Conservation (phyloP, 2,888 invertebrate genomes). For the Eupithecia inturbata region DNA sequence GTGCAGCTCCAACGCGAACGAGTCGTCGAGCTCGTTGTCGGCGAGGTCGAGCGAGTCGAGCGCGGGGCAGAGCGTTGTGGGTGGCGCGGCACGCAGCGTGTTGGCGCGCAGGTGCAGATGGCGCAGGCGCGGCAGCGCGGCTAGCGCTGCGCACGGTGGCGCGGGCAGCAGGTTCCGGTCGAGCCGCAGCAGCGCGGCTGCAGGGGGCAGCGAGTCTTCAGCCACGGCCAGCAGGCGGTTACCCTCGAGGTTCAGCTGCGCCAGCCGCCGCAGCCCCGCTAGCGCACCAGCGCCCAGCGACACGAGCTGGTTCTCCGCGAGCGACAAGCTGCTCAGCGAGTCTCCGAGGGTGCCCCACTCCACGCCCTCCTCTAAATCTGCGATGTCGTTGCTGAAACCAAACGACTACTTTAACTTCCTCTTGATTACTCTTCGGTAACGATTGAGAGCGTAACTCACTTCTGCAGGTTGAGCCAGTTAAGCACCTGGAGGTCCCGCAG, state of each 20-base stretch:
- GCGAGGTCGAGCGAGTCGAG: conserved; percentile 92
- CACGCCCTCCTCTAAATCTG: conserved; percentile 52
- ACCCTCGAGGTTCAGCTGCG: conserved; percentile 86
- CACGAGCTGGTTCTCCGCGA: conserved; percentile 90
- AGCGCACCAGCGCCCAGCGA: conserved; percentile 77
- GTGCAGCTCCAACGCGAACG: conserved; percentile 86
- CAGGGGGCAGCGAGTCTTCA: conserved; percentile 83
- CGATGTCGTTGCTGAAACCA: conserved; percentile 87
- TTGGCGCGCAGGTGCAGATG: conserved; percentile 86
- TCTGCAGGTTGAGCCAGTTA: conserved; percentile 91
- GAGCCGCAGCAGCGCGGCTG: conserved; percentile 86
- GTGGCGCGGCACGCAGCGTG: conserved; percentile 53
- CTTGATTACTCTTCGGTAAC: neutral
- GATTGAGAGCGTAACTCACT: conserved; percentile 76
- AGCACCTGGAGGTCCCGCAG: conserved; percentile 86
- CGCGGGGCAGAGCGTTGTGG: conserved; percentile 78
- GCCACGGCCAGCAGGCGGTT: conserved; percentile 85
- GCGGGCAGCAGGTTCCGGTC: conserved; percentile 86
- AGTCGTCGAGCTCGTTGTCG: conserved; percentile 88
- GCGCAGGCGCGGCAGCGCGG: conserved; percentile 76
- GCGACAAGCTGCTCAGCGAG: conserved; percentile 88
- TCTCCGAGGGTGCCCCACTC: conserved; percentile 90
- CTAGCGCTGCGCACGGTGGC: conserved; percentile 84
- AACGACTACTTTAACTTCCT: neutral
- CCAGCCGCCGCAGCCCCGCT: conserved; percentile 84